A percentile compares a stretch with the other conserved stretches of the same genome.
These are phyloP conservation scores for Recurvirostra avosetta DNA, from an alignment of 2,113 vertebrate genomes.

Conservation along the genomic window DNA sequence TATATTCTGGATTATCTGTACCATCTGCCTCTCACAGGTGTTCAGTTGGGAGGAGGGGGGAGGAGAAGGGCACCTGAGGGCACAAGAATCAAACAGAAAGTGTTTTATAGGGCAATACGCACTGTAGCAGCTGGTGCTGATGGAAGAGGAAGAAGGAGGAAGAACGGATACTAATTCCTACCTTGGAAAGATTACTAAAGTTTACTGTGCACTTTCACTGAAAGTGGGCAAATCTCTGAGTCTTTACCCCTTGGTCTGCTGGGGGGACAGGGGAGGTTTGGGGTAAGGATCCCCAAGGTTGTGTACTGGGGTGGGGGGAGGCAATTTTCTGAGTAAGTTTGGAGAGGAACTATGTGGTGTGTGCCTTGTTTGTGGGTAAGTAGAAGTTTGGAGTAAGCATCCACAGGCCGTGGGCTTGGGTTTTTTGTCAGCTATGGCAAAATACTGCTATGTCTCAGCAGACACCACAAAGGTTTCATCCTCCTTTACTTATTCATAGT, in stretches of 20 bases:
- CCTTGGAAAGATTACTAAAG: neutral
- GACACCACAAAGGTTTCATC: neutral
- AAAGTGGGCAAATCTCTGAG: neutral
- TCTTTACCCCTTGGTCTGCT: neutral
- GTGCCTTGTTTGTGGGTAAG: neutral
- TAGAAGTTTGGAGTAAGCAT: neutral
- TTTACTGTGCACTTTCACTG: neutral
- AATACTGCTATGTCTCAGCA: neutral
- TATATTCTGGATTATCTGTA: conserved; percentile 44
- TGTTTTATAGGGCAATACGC: neutral
- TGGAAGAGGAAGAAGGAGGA: neutral
- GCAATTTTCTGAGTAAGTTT: neutral
- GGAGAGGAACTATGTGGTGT: neutral
- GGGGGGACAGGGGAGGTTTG: rapidly evolving
- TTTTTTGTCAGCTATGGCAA: neutral
- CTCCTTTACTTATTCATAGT: neutral
- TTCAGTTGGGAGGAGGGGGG: conserved; percentile 16
- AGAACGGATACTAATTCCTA: neutral
- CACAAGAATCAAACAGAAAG: neutral
- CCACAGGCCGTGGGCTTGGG: neutral
- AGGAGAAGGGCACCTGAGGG: conserved; percentile 59
- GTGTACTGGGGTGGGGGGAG: rapidly evolving
- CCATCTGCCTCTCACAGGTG: conserved; percentile 57
- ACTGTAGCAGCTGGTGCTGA: neutral
- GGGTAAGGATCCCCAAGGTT: neutral